Percentiles rank a stretch among this genome's conserved stretches.
These are phyloP conservation scores for Euspilapteryx auroguttella DNA, from an alignment of 2,888 invertebrate species.

Conservation along the genomic window DNA sequence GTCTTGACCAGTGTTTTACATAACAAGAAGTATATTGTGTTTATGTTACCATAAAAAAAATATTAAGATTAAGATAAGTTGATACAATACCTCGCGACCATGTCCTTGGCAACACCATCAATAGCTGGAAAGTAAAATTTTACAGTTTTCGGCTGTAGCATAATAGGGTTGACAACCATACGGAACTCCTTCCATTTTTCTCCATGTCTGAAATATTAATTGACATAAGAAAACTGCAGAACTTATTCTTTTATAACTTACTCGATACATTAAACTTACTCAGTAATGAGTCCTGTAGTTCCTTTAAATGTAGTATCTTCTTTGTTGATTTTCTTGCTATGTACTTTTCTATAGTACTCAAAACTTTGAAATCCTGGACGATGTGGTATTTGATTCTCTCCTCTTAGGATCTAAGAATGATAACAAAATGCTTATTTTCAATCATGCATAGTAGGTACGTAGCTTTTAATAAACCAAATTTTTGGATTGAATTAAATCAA, in stretches of 20 bases:
- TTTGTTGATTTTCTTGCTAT: slow-evolving; percentile 10
- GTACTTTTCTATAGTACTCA: slow-evolving; percentile 19
- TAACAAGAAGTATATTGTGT: no score
- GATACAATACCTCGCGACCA: slow-evolving; percentile 64
- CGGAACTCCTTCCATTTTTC: slow-evolving; percentile 77
- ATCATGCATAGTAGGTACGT: no score
- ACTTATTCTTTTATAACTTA: no score
- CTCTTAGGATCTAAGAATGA: slow-evolving; percentile 24
- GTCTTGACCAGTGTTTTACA: background rate
- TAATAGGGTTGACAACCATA: slow-evolving; percentile 72
- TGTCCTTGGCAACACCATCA: slow-evolving; percentile 67
- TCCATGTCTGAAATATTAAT: slow-evolving; percentile 63
- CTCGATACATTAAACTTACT: no score
- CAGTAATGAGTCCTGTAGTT: slow-evolving; percentile 16
- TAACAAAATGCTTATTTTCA: no score
- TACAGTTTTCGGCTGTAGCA: slow-evolving; percentile 74
- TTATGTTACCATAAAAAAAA: no score
- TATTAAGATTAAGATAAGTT: no score
- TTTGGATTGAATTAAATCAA: no score
- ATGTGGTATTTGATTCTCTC: slow-evolving; percentile 22
- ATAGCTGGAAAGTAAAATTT: slow-evolving; percentile 66
- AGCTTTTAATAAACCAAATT: no score
- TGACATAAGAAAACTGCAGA: no score
- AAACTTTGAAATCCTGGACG: slow-evolving; percentile 24
- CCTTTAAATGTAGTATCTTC: background rate